Conservation (phyloP, 2,888 invertebrate genomes). For the Eupithecia subumbrata region DNA sequence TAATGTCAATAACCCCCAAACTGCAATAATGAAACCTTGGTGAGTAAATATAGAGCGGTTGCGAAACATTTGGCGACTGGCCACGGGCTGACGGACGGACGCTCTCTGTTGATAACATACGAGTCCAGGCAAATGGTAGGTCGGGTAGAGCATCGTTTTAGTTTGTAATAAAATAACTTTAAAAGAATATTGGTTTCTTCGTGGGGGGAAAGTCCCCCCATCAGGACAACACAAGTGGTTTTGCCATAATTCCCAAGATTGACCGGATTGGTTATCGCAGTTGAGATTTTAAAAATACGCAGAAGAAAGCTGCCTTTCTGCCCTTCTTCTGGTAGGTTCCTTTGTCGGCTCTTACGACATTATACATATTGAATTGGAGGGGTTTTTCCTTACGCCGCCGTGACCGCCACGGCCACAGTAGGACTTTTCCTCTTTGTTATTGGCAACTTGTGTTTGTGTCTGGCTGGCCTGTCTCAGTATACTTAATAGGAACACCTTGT, state of each 20-base stretch:
- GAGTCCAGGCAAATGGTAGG: not conserved
- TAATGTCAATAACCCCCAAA: slow-evolving; percentile 83
- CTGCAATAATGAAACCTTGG: slow-evolving; percentile 78
- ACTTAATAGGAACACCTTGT: not conserved
- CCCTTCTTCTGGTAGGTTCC: not conserved
- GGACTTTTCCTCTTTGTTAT: not conserved
- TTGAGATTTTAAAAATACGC: not conserved
- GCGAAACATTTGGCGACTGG: slow-evolving; percentile 77
- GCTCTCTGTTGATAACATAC: slow-evolving; percentile 61
- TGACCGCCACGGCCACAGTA: not conserved
- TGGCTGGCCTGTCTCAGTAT: too few relatives aligned
- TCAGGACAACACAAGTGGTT: not conserved
- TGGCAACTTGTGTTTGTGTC: not conserved
- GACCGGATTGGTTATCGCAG: not conserved
- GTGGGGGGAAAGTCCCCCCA: not conserved
- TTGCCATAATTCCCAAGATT: not conserved
- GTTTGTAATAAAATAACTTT: not conserved
- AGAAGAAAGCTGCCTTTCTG: not conserved
- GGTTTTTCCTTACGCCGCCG: not conserved
- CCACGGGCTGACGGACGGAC: slow-evolving; percentile 54
- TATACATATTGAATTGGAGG: not conserved
- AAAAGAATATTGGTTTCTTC: not conserved
- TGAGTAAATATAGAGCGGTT: slow-evolving; percentile 74
- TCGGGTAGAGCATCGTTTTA: not conserved
- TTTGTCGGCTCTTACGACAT: not conserved